A percentile compares a stretch with the other conserved stretches of the same genome.
Evolutionary conservation across 2,888 invertebrate genomes (phyloP).

Genomic region (Gryllus longicercus): DNA sequence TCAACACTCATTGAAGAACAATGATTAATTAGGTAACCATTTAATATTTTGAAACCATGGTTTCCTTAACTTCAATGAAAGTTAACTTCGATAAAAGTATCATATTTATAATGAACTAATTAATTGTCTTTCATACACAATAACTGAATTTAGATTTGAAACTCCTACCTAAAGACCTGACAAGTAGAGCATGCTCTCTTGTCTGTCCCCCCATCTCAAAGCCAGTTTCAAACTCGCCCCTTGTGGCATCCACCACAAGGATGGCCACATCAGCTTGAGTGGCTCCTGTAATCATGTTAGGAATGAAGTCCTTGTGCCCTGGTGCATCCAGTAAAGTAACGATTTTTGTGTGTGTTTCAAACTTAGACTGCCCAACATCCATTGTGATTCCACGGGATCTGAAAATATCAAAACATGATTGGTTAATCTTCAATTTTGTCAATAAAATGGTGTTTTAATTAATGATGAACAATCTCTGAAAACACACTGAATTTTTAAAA

Average conservation of each 20-base stretch:
- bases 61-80: too few species aligned
- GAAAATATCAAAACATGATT: neutral
- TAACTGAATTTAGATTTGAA: neutral
- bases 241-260: slow-evolving; percentile 90
- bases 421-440: too few species aligned
- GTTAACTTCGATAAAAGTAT: too few species aligned
- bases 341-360: slow-evolving; percentile 79
- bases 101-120: too few species aligned
- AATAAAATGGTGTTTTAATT: too few species aligned
- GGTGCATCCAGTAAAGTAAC: slow-evolving; percentile 93
- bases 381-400: slow-evolving; percentile 95
- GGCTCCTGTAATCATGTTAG: slow-evolving; percentile 98
- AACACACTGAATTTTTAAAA: too few species aligned
- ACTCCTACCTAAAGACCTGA: slow-evolving; percentile 64
- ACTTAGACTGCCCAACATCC: slow-evolving; percentile 92
- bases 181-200: slow-evolving; percentile 92
- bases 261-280: slow-evolving; percentile 97
- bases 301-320: slow-evolving; percentile 98
- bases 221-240: slow-evolving; percentile 98
- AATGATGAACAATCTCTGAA: too few species aligned
- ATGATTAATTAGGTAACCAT: too few species aligned
- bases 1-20: too few species aligned
- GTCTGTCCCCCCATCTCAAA: slow-evolving; percentile 98
- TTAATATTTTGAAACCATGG: too few species aligned
- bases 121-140: too few species aligned